Evolutionary conservation across 2,888 invertebrate species (phyloP).

Genomic region (Eristalis tenax): DNA sequence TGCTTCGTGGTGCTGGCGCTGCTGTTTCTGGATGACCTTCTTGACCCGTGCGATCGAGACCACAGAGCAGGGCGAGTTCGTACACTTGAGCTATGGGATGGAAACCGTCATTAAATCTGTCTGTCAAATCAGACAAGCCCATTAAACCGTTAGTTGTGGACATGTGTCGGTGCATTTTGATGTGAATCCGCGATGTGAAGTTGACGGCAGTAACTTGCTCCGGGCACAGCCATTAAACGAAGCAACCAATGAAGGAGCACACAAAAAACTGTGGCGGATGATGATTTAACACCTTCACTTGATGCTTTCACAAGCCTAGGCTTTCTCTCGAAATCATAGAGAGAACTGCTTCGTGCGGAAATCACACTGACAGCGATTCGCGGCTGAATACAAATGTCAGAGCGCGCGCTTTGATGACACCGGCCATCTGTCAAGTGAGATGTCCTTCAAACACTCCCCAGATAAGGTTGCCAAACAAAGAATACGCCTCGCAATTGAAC

Average conservation of each 20-base stretch:
- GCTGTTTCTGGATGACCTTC: conserved; percentile 34
- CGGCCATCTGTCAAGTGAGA: conserved; percentile 2
- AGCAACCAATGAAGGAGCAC: not conserved
- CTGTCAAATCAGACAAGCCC: conserved; percentile 45
- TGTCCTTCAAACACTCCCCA: conserved; percentile 30
- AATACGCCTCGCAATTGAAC: conserved; percentile 23
- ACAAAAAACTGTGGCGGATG: not conserved
- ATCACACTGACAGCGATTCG: not conserved
- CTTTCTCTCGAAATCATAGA: not conserved
- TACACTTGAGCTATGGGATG: conserved; percentile 23
- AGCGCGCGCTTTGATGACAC: not conserved
- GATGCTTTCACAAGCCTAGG: conserved; percentile 16
- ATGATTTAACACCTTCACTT: conserved; percentile 39
- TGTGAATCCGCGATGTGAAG: no score
- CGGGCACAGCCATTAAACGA: conserved; percentile 20
- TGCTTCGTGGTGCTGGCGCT: not conserved
- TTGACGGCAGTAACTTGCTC: conserved; percentile 12
- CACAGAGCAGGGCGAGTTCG: conserved; percentile 44
- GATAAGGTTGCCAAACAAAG: conserved; percentile 13
- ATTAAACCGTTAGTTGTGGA: not conserved
- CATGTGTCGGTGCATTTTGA: not conserved
- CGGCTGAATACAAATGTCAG: not conserved
- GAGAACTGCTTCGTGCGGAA: not conserved
- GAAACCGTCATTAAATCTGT: conserved; percentile 38
- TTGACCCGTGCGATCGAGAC: conserved; percentile 45